Evolutionary conservation across 1,140 invertebrate genomes (phyloP), one percentile per base, ranked within the genome.

Genomic region (Trichonephila inaurata): DNA sequence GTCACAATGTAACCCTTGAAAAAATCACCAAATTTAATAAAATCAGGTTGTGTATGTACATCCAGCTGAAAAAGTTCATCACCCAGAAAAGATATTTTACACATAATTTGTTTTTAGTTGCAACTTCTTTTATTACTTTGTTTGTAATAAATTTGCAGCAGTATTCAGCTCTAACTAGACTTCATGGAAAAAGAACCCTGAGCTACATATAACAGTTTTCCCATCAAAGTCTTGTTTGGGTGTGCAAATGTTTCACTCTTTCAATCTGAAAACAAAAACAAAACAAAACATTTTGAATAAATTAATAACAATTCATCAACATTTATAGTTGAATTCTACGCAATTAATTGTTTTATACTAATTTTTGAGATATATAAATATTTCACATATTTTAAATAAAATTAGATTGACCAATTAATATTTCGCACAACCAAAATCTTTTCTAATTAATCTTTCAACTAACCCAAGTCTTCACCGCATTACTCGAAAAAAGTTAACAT

Each of bases 131-230:
- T 18, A 77, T 33, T 33, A 77, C 72, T 33, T 40, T 18, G 8
- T 28, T 62, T 21, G 21, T 16, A 64, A 64, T 18, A 40, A 18
- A 33, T 28, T 33, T 77, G 72, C 18, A 33, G 33, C 10, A 77
- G 72, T 77, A 77, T 33, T 33, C 72, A 77, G 72, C 72, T 33
- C 72, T 77, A 77, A 77, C 72, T 77, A 77, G 72, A 77, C 72
- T 33, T 77, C 7, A 33, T 77, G 72, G 72, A 77, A 77, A 77
- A 77, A 77, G 72, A 77, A 77, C 72, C 72, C 72, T 77, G 72
- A 77, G 72, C 72, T 77, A 77, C 72, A 18, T 33, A 40, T 33
- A 77, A 77, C 28, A 77, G 28, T 77, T 77, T 77, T 64, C 28
- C 72, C 72, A 33, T 19, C 72, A 77, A 69, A 69, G 72, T 40